Percentiles rank a stretch among this genome's conserved stretches.
These are phyloP conservation scores for Anableps anableps DNA, from an alignment of 2,797 vertebrate species.

Conservation along the genomic window DNA sequence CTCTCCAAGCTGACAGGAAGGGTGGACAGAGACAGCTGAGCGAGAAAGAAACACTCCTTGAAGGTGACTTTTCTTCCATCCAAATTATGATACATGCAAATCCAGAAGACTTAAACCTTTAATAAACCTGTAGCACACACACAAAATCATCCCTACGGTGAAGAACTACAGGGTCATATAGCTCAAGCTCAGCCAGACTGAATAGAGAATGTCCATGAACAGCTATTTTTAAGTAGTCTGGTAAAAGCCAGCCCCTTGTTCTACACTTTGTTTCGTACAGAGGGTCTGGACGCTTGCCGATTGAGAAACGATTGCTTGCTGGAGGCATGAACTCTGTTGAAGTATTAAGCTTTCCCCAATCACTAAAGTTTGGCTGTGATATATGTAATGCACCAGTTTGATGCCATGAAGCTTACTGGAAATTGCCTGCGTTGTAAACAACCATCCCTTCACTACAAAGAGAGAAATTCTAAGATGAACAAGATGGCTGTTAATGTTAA, in stretches of 20 bases:
- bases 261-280: too few relatives aligned
- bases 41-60: conserved; percentile 34
- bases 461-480: not conserved
- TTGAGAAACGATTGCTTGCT: not conserved
- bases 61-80: conserved; percentile 72
- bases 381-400: not conserved
- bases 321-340: not conserved
- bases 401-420: not conserved
- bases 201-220: not conserved
- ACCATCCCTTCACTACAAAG: too few relatives aligned
- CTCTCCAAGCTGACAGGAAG: conserved; percentile 46
- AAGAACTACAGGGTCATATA: not conserved
- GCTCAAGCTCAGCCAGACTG: not conserved
- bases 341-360: not conserved
- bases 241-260: too few relatives aligned
- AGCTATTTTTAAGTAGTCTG: not conserved
- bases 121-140: not conserved
- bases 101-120: not conserved
- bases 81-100: not conserved
- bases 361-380: not conserved
- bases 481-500: not conserved
- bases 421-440: not conserved
- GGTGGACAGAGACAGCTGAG: conserved; percentile 27
- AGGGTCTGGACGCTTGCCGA: not conserved
- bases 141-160: not conserved